Percentiles rank a stretch among this genome's conserved stretches.
Evolutionary conservation across 2,113 vertebrate genomes (phyloP).

Genomic region (Picathartes gymnocephalus): DNA sequence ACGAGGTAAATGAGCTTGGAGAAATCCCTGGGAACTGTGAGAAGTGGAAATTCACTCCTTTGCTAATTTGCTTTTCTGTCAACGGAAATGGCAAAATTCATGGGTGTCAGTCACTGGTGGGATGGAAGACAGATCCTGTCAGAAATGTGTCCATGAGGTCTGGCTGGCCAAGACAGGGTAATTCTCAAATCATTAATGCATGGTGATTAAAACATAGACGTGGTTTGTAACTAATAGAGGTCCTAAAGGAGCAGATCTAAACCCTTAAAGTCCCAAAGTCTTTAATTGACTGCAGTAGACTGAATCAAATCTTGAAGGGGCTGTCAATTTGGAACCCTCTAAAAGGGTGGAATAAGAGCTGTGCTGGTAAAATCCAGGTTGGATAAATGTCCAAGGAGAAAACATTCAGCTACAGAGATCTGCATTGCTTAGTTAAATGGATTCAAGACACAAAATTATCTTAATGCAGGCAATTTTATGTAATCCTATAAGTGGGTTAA

Average conservation of each 20-base stretch:
- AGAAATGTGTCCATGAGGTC: background rate
- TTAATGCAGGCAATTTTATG: background rate
- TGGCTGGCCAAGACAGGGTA: background rate
- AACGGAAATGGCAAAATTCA: background rate
- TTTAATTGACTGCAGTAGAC: background rate
- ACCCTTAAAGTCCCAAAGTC: background rate
- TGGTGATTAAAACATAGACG: background rate
- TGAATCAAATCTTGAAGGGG: background rate
- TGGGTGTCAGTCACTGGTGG: background rate
- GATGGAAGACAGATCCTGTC: background rate
- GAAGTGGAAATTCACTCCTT: background rate
- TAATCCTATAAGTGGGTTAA: background rate
- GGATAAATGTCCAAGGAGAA: background rate
- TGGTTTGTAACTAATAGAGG: background rate
- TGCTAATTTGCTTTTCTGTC: background rate
- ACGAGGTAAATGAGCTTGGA: accelerated
- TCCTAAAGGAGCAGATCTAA: background rate
- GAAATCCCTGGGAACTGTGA: background rate
- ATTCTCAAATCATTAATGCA: background rate
- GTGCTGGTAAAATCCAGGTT: background rate
- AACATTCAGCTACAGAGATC: background rate
- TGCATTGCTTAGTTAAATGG: background rate
- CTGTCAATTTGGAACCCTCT: background rate
- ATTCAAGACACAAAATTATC: background rate
- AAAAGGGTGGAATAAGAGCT: background rate